Evolutionary conservation across 1,140 invertebrate genomes (phyloP), one percentile per base, ranked within the genome.

Genomic region (Penaeus indicus): DNA sequence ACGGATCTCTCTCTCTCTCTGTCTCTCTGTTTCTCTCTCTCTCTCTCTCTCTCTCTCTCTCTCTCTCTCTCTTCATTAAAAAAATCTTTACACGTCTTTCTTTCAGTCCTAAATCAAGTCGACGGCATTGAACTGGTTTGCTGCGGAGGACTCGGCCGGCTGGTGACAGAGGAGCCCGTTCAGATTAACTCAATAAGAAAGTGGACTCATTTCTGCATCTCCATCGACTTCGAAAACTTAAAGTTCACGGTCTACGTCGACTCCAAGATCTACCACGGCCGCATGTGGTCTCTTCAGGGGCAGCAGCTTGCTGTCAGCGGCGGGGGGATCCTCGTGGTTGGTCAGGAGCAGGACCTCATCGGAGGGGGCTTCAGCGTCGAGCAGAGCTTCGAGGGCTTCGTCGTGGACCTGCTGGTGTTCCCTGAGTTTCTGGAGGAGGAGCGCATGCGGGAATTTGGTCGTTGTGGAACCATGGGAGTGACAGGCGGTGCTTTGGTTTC

Each of bases 331-430:
- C 83, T 91, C n/a, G 25, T 91, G 22, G 54, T 89, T 27, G 90
- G 90, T 0, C 90, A 91, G 60, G 88, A 91, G 64, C 90, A 91
- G 61, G 90, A 91, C 25, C 22, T 89, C 13, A 42, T 75, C 32
- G 85, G 87, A 4, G 85, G 80, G 32, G 85, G 85, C 1, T 90
- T 91, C 62, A 87, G 42, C 63, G 54, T 88, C 10, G 81, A 78
- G n/a, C 90, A 91, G 78, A 88, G 75, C 47, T 89, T 87, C 54
- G 84, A 91, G 60, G 90, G 88, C 0, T 62, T 69, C n/a, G 21
- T 91, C 10, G 90, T 88, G n/a, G 84, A 78, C n/a, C 79, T 89
- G 18, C 10, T 84, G 32, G 25, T 91, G 18, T 86, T 75, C 27
- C 67, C 77, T 21, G 38, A 88, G 18, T 38, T 63, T n/a, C 38